Evolutionary conservation across 2,888 invertebrate genomes (phyloP).

Genomic region (Epirrita christyi): DNA sequence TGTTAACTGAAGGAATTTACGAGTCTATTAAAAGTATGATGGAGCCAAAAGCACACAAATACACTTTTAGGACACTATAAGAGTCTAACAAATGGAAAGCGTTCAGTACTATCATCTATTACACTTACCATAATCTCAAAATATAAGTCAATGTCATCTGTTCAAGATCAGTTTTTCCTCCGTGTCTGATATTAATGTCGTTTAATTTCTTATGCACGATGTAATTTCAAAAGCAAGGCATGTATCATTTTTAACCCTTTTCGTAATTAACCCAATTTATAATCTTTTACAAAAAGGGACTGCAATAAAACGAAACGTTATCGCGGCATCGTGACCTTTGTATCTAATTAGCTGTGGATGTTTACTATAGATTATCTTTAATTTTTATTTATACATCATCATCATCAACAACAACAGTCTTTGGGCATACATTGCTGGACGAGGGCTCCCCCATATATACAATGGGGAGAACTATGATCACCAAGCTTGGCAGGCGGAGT

Average conservation of each 20-base stretch:
- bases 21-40: no score
- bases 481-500: no score
- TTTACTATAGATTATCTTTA: conserved; percentile 9
- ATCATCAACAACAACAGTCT: no score
- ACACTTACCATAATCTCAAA: no score
- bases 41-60: no score
- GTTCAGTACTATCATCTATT: no score
- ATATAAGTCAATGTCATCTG: conserved; percentile 34
- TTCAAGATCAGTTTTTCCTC: conserved; percentile 50
- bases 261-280: conserved; percentile 68
- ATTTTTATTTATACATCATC: conserved; percentile 7
- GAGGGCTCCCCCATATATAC: no score
- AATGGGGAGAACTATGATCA: no score
- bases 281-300: conserved; percentile 47
- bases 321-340: conserved; percentile 43
- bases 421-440: no score
- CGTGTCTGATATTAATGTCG: conserved; percentile 57
- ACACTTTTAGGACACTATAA: no score
- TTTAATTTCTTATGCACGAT: conserved; percentile 64
- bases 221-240: conserved; percentile 66
- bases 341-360: conserved; percentile 39
- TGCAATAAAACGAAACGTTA: conserved; percentile 48
- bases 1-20: no score
- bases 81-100: no score
- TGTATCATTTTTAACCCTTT: conserved; percentile 69